These are phyloP conservation scores for Meliscaeva auricollis DNA, from an alignment of 2,888 invertebrate species.

Conservation along the genomic window DNA sequence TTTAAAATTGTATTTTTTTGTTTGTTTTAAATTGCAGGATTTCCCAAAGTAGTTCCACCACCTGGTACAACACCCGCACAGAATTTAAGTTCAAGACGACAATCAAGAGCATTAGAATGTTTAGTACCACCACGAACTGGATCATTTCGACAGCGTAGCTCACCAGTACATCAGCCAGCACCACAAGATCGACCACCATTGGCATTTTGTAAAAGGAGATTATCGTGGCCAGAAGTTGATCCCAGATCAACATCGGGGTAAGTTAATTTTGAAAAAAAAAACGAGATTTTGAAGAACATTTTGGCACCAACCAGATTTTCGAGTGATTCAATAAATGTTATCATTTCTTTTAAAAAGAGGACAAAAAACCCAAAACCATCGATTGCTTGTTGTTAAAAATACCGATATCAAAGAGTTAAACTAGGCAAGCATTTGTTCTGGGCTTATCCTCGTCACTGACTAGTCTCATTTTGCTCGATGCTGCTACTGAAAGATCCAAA, in stretches of 20 bases:
- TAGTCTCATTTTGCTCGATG: too few relatives aligned
- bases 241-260: conserved; percentile 93
- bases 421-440: too few relatives aligned
- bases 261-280: conserved; percentile 81
- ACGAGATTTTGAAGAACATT: too few relatives aligned
- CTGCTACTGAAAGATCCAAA: too few relatives aligned
- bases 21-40: conserved; percentile 84
- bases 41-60: conserved; percentile 90
- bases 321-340: too few relatives aligned
- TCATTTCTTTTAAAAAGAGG: too few relatives aligned
- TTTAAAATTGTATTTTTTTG: background rate
- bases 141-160: conserved; percentile 85
- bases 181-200: conserved; percentile 88
- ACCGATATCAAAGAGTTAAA: too few relatives aligned
- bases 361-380: too few relatives aligned
- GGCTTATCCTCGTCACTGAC: too few relatives aligned
- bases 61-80: conserved; percentile 86
- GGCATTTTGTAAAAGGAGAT: conserved; percentile 90
- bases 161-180: conserved; percentile 83
- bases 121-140: conserved; percentile 86
- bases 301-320: too few relatives aligned
- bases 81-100: conserved; percentile 81
- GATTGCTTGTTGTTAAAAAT: too few relatives aligned
- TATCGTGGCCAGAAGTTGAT: conserved; percentile 94
- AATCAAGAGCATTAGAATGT: conserved; percentile 88